Evolutionary conservation across 2,113 vertebrate species (phyloP), one percentile per base, ranked within the genome.

Genomic region (Cryptomyrus ogoouensis): DNA sequence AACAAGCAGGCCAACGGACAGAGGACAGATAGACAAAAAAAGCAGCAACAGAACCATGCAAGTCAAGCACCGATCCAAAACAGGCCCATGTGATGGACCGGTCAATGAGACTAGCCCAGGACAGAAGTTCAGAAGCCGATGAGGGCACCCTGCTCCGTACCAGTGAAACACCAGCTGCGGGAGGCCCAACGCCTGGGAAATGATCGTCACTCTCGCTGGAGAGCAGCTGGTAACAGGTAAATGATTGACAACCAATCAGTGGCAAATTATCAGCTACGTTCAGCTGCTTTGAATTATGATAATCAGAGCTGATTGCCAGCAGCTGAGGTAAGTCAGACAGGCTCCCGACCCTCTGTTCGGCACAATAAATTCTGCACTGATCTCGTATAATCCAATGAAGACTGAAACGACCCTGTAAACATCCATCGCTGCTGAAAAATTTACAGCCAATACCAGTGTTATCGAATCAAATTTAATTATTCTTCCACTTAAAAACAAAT

Each of bases 271-370:
- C 49, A 87, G 47, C 49, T 39, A 87, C 50, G 44, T 87, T 87
- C 49, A 87, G 85, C 85, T 87, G 85, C 85, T 87, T 53, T 87
- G 85, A 87, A 87, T 87, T 53, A 87, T 87, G 85, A 35, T 87
- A 53, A 87, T 87, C n/a, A 87, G 49, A 87, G 85, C 85, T 87
- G 85, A 87, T 87, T 87, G 50, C 85, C 85, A 87, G 85, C 85
- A 87, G 85, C 85, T 87, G 85, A 87, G 85, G 47, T 53, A 47
- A 35, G 85, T 53, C 44, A 53, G 85, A n/a, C 46, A 53, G 8
- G 7, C 49, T 56, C 85, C 85, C 47, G 50, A 87, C 50, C 85
- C 50, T 19, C 85, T 53, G 83, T 86, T 49, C 83, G 24, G 44
- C 44, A 53, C 50, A 31, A 35, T 53, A 17, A 52, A 52, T 46